A percentile compares a stretch with the other conserved stretches of the same genome.
Evolutionary conservation across 2,888 invertebrate genomes (phyloP).

Genomic region (Ennomos erosarius): DNA sequence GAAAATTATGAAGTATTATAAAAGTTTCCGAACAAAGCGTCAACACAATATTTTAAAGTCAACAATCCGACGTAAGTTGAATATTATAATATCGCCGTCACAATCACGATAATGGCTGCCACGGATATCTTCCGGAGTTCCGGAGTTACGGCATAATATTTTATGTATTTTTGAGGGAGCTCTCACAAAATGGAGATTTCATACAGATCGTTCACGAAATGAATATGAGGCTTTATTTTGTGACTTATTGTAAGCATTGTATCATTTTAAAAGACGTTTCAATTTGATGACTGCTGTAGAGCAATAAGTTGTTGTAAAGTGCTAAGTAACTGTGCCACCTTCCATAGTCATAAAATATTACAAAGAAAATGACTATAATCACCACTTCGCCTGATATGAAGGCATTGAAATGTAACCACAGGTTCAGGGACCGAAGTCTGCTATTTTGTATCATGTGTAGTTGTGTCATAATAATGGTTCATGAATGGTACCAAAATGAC

Average conservation of each 20-base stretch:
- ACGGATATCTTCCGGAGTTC: constrained; percentile 49
- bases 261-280: not conserved
- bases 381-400: too few species aligned
- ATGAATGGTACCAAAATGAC: too few species aligned
- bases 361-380: too few species aligned
- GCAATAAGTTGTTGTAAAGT: too few species aligned
- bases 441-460: too few species aligned
- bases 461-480: too few species aligned
- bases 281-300: too few species aligned
- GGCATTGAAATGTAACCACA: too few species aligned
- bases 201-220: constrained; percentile 13
- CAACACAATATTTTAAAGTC: constrained; percentile 15
- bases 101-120: constrained; percentile 52
- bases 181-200: constrained; percentile 51
- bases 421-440: too few species aligned
- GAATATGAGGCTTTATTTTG: constrained; percentile 3
- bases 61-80: constrained; percentile 8
- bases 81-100: constrained; percentile 28
- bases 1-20: not conserved
- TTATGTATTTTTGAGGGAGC: constrained; percentile 52
- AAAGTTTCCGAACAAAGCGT: constrained; percentile 11
- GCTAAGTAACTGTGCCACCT: too few species aligned
- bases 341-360: too few species aligned
- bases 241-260: constrained; percentile 2
- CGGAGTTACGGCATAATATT: constrained; percentile 46